Percentiles rank a stretch among this genome's conserved stretches.
Conservation (phyloP, 2,797 vertebrate genomes). For the Oceanodroma leucorhoa region DNA sequence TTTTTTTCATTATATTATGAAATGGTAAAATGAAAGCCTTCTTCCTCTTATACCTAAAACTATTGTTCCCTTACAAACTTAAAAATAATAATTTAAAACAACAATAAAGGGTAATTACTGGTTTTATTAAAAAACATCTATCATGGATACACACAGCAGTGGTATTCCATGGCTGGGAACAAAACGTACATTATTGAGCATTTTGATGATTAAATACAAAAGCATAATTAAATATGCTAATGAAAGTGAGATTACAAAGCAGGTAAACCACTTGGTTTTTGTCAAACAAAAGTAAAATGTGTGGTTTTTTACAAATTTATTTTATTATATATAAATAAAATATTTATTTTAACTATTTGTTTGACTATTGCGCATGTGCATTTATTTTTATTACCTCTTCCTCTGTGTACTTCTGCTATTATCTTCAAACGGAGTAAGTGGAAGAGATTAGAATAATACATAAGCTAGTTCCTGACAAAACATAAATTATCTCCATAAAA, state of each 20-base stretch:
- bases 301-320: background rate
- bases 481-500: background rate
- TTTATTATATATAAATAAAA: background rate
- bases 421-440: background rate
- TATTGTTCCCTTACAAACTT: conserved; percentile 18
- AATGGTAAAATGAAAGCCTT: conserved; percentile 17
- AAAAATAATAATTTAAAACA: conserved; percentile 65
- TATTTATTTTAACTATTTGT: background rate
- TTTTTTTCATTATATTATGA: background rate
- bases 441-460: background rate
- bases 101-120: conserved; percentile 71
- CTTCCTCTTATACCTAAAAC: background rate
- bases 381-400: background rate
- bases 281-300: background rate
- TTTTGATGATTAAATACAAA: conserved; percentile 72
- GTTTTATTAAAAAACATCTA: conserved; percentile 79
- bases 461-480: background rate
- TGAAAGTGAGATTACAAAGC: conserved; percentile 25
- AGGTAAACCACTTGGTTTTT: background rate
- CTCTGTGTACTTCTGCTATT: background rate
- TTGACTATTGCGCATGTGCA: accelerated
- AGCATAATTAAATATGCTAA: conserved; percentile 74
- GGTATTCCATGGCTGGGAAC: conserved; percentile 64
- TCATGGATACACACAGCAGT: conserved; percentile 58
- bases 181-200: conserved; percentile 56